Evolutionary conservation across 2,797 vertebrate species (phyloP), one percentile per base, ranked within the genome.

Genomic region (Erpetoichthys calabaricus): DNA sequence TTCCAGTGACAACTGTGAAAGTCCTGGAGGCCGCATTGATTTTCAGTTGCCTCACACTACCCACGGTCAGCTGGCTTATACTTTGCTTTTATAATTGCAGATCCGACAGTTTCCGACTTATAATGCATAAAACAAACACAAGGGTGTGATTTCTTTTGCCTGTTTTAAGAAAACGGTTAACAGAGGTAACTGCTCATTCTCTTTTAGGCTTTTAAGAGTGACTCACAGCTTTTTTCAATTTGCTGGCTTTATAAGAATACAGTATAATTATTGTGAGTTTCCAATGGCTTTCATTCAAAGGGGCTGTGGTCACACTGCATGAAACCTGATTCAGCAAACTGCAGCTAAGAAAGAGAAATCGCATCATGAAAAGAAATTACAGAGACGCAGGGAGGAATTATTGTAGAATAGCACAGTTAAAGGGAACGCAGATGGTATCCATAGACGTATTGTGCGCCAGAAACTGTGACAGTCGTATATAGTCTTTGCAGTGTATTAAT

Each of bases 1-100:
- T 80, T 75, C 68, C 71, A 79, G 68, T 65, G 70, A 72, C 68
- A 69, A 72, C 69, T 80, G 70, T 70, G 80, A 78, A 74, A 75
- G 69, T 82, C 77, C 82, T 75, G 75, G 71, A 68, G 70, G 74
- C 79, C 75, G 67, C 75, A 75, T 80, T 82, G 82, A 89, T 85
- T 74, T 68, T 60, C 53, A 47, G 56, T 70, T 67, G 63, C 59
- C 74, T 72, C 62, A 55, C 46, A 7, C 51, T 77, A 80, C 78
- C 73, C 73, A 78, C 70, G 74, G 80, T 68, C 60, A 64, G 62
- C 63, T 67, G 57, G 63, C 64, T 65, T 64, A 67, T 68, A 65
- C 65, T 60, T 70, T 73, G 63, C 64, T 49, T 49, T 49, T 49
- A 3, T 49, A 4, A 49, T 3, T 49, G 47, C 25, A 25, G 25